Conservation (phyloP, 2,113 vertebrate species). For the Tychaedon coryphoeus region DNA sequence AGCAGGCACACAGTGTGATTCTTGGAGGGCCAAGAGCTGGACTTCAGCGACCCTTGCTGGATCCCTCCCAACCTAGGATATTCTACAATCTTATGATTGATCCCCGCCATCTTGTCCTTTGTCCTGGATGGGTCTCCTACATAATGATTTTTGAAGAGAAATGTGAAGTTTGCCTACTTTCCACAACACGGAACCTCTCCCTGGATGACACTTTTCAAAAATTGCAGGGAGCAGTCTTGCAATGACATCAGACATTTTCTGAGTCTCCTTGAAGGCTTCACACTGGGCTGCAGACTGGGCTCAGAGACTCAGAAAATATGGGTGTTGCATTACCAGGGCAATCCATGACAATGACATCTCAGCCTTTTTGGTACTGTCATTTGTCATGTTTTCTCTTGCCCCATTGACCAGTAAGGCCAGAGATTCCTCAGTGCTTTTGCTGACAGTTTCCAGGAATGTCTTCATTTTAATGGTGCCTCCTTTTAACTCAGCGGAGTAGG, state of each 20-base stretch:
- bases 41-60: not conserved
- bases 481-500: not conserved
- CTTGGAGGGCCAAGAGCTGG: not conserved
- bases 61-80: not conserved
- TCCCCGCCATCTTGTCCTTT: not conserved
- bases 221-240: not conserved
- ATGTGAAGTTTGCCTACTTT: not conserved
- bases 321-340: not conserved
- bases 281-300: not conserved
- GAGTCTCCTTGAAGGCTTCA: not conserved
- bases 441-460: not conserved
- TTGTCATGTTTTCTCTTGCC: not conserved
- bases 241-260: not conserved
- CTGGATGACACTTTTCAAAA: not conserved
- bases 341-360: not conserved
- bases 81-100: not conserved
- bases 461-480: not conserved
- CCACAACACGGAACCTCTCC: not conserved
- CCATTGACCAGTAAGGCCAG: not conserved
- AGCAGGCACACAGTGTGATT: rapidly evolving
- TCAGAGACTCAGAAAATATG: not conserved
- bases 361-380: not conserved
- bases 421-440: not conserved
- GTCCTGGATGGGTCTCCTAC: not conserved
- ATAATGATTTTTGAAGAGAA: not conserved